These are phyloP conservation scores for Caenorhabditis angaria DNA, from an alignment of 2,888 invertebrate species.

Conservation along the genomic window DNA sequence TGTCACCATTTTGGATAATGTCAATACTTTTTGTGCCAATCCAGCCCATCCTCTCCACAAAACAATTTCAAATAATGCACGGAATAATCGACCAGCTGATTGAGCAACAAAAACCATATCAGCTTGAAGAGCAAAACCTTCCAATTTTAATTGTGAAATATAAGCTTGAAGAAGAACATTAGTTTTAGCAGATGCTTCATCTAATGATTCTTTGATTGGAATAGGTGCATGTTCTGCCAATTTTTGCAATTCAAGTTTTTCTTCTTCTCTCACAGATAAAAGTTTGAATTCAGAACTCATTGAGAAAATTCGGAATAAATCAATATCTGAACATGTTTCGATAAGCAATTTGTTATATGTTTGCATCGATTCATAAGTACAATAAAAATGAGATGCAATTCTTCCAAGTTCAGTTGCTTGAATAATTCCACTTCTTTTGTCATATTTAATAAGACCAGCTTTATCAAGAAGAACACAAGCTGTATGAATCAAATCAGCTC, in stretches of 20 bases:
- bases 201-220: slow-evolving; percentile 97
- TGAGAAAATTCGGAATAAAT: slow-evolving; percentile 94
- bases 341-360: slow-evolving; percentile 95
- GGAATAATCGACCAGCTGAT: slow-evolving; percentile 90
- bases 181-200: slow-evolving; percentile 92
- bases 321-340: slow-evolving; percentile 95
- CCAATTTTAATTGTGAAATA: slow-evolving; percentile 95
- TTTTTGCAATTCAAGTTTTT: slow-evolving; percentile 94
- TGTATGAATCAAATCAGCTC: slow-evolving; percentile 94
- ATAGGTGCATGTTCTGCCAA: slow-evolving; percentile 95
- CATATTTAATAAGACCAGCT: slow-evolving; percentile 93
- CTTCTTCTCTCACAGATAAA: slow-evolving; percentile 78
- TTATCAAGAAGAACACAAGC: slow-evolving; percentile 90
- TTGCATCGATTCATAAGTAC: slow-evolving; percentile 94
- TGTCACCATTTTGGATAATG: slow-evolving; percentile 98
- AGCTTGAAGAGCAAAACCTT: slow-evolving; percentile 97
- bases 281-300: slow-evolving; percentile 92
- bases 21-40: slow-evolving; percentile 88
- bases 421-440: slow-evolving; percentile 87
- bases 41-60: slow-evolving; percentile 93
- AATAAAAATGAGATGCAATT: slow-evolving; percentile 97
- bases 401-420: slow-evolving; percentile 92
- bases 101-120: slow-evolving; percentile 99
- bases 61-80: slow-evolving; percentile 97
- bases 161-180: slow-evolving; percentile 79